These are phyloP conservation scores for Drosophila pseudotakahashii DNA, from an alignment of 2,888 invertebrate species.

Conservation along the genomic window DNA sequence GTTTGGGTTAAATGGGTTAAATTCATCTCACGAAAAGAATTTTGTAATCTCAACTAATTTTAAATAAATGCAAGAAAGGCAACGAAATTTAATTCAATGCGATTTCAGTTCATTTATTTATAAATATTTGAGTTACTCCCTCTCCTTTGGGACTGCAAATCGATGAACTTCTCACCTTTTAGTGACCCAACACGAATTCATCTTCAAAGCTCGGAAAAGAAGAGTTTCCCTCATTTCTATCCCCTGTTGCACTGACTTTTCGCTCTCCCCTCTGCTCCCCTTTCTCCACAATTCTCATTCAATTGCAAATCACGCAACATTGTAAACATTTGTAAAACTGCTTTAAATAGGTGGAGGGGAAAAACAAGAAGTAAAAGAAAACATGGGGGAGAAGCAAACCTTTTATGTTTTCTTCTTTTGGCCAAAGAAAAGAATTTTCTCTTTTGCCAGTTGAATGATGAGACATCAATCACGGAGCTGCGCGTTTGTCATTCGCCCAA, in stretches of 20 bases:
- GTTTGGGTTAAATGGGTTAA: conserved; percentile 14
- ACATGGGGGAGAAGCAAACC: background rate
- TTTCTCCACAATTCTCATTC: conserved; percentile 59
- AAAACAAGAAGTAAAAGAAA: conserved; percentile 5
- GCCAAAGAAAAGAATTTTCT: conserved; percentile 29
- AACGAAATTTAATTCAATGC: conserved; percentile 2
- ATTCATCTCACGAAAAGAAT: background rate
- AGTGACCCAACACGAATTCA: conserved; percentile 39
- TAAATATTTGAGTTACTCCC: conserved; percentile 6
- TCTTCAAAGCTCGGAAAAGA: conserved; percentile 6
- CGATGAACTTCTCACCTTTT: conserved; percentile 35
- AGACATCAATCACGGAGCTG: conserved; percentile 69
- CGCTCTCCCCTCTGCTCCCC: background rate
- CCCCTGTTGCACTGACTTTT: conserved; percentile 19
- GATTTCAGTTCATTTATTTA: conserved; percentile 16
- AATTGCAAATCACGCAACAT: conserved; percentile 79
- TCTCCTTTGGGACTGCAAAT: background rate
- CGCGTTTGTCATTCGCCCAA: conserved; percentile 68
- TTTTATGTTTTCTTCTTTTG: conserved; percentile 2
- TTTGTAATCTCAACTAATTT: conserved; percentile 10
- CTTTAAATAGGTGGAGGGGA: conserved; percentile 52
- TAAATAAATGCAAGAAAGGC: background rate
- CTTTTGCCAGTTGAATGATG: conserved; percentile 71
- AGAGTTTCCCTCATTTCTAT: conserved; percentile 6
- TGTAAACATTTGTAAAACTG: conserved; percentile 79